Evolutionary conservation across 2,888 invertebrate species (phyloP), one percentile per base, ranked within the genome.

Genomic region (Caenorhabditis sinica): DNA sequence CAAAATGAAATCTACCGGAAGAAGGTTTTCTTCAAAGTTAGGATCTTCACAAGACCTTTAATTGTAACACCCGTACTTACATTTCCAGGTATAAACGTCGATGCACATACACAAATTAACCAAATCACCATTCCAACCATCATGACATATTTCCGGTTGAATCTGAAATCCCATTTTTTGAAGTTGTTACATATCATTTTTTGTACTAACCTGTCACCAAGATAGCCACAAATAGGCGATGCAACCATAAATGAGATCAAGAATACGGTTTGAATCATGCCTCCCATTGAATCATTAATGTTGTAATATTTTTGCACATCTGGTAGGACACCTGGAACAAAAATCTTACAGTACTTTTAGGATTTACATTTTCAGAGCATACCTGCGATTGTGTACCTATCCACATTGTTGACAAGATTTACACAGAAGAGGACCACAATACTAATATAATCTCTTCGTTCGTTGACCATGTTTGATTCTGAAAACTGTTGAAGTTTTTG

Each of bases 391-490:
- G 98, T 97, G 93, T 96, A 97, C 93, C 98, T 95, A 94, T 98
- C 98, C 97, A 98, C 97, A 93, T 98, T 98, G 94, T 98, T 98
- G 93, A 98, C 96, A 90, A 98, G 95, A 94, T 98, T 98, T 87
- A 98, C 96, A 93, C 95, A 96, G 93, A 96, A 88, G 3, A 88
- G 80, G 4, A 88, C 71, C 15, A 80, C 74, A 30, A 86, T 61
- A 51, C 83, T 82, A 56, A 86, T 66, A 56, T 88, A 88, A 33
- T 88, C 86, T 45, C 76, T 25, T 51, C 43, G 69, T 36, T 82
- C 77, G 49, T 88, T 86, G 6, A 86, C 88, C 88, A 88, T 88
- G n/a, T 61, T 77, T 51, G 40, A 66, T 45, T 30, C 71, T 79
- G 76, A 36, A 74, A 30, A 9, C 0, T 28, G 33, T 30, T 6